These are phyloP conservation scores for Trypoxylon attenuatum DNA, from an alignment of 2,888 invertebrate genomes.

Conservation along the genomic window DNA sequence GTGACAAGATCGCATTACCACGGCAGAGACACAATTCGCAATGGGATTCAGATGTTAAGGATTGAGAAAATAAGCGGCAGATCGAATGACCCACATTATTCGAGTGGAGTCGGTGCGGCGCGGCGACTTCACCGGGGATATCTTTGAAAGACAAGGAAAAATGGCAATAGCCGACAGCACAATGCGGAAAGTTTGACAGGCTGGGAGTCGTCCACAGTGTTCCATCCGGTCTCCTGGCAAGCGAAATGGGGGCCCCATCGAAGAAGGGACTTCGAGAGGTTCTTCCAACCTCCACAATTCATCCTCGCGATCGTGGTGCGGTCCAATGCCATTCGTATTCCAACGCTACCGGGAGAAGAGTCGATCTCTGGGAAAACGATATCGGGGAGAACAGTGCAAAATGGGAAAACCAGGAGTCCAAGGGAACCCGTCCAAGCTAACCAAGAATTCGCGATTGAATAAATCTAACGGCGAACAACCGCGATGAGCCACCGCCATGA, in stretches of 20 bases:
- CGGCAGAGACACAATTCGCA: too few species aligned
- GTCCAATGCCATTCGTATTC: slow-evolving; percentile 30
- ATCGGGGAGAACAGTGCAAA: background rate
- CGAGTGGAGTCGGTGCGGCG: background rate
- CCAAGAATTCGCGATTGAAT: slow-evolving; percentile 52
- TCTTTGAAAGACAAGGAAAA: slow-evolving; percentile 10
- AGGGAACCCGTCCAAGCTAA: too few species aligned
- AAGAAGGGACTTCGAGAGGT: slow-evolving; percentile 15
- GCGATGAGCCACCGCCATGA: slow-evolving; percentile 4
- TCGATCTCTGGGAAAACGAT: slow-evolving; percentile 2
- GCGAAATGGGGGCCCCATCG: slow-evolving; percentile 7
- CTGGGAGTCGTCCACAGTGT: slow-evolving; percentile 8
- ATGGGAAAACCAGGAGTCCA: background rate
- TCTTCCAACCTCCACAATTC: slow-evolving; percentile 40
- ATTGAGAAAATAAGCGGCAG: background rate
- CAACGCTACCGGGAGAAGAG: slow-evolving; percentile 13
- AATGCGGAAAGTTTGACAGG: slow-evolving; percentile 44
- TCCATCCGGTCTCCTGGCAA: slow-evolving; percentile 16
- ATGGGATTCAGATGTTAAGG: too few species aligned
- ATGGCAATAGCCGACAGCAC: slow-evolving; percentile 33
- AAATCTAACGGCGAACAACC: slow-evolving; percentile 55
- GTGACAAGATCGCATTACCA: too few species aligned
- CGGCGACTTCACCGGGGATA: too few species aligned
- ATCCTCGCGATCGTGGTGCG: slow-evolving; percentile 28
- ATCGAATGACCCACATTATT: slow-evolving; percentile 30